These are phyloP conservation scores for Dicranocentrus wangi DNA, from an alignment of 2,888 invertebrate species.

Conservation along the genomic window DNA sequence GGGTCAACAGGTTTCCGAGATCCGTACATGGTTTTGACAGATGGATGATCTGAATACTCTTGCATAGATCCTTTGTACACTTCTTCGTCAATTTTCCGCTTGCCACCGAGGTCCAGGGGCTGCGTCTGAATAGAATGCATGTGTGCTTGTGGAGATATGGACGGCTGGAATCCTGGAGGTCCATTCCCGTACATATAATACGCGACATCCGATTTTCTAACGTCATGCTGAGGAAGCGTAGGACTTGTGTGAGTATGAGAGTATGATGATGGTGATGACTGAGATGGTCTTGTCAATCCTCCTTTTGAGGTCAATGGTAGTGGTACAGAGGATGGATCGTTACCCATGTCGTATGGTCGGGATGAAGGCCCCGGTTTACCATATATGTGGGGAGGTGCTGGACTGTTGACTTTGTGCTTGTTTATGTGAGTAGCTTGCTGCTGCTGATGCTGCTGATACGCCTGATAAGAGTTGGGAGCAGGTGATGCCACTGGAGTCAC, in stretches of 20 bases:
- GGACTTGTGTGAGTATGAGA: slow-evolving; percentile 74
- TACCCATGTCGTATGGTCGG: slow-evolving; percentile 77
- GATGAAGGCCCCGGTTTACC: slow-evolving; percentile 79
- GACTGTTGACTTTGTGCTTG: slow-evolving; percentile 81
- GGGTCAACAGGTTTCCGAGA: slow-evolving; percentile 79
- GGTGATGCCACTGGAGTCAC: slow-evolving; percentile 44
- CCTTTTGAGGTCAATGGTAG: slow-evolving; percentile 80
- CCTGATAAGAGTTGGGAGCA: slow-evolving; percentile 52
- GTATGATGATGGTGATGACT: slow-evolving; percentile 76
- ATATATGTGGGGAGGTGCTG: slow-evolving; percentile 85
- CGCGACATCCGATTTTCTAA: slow-evolving; percentile 66
- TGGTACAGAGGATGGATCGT: slow-evolving; percentile 75
- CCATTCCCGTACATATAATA: slow-evolving; percentile 64
- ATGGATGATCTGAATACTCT: slow-evolving; percentile 70
- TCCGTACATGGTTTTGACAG: slow-evolving; percentile 80
- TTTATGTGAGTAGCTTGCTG: slow-evolving; percentile 45
- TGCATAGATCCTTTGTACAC: slow-evolving; percentile 74
- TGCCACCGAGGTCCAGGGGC: slow-evolving; percentile 83
- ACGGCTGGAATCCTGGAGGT: slow-evolving; percentile 56
- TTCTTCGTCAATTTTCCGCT: slow-evolving; percentile 70
- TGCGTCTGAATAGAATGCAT: slow-evolving; percentile 81
- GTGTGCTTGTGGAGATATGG: slow-evolving; percentile 56
- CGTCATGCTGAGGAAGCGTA: slow-evolving; percentile 68
- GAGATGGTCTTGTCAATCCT: slow-evolving; percentile 76
- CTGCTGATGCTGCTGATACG: slow-evolving; percentile 47